A percentile compares a stretch with the other conserved stretches of the same genome.
Conservation (phyloP, 2,113 vertebrate genomes). For the Petroica traversi region DNA sequence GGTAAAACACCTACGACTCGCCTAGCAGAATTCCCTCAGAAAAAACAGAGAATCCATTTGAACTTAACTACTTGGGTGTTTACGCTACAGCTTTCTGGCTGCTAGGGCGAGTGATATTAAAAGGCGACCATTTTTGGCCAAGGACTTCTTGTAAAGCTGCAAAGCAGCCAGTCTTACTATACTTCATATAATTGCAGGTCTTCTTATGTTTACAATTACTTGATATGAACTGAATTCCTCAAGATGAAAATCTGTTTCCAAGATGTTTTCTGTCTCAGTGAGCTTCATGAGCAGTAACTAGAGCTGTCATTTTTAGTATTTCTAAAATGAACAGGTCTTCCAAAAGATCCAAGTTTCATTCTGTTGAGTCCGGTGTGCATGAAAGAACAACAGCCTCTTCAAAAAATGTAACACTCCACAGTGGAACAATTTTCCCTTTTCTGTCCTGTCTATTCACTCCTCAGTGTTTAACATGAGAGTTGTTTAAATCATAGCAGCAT, state of each 20-base stretch:
- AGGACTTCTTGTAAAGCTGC: background rate
- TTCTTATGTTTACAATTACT: background rate
- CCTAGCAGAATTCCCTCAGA: background rate
- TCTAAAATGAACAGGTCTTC: background rate
- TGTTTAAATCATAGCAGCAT: constrained; percentile 14
- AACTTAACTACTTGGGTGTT: background rate
- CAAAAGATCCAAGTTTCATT: background rate
- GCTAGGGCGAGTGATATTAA: background rate
- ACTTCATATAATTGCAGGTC: background rate
- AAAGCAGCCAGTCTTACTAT: background rate
- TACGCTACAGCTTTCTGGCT: background rate
- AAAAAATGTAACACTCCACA: background rate
- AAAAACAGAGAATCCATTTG: background rate
- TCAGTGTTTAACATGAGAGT: background rate
- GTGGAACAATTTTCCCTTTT: background rate
- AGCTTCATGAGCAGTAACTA: background rate
- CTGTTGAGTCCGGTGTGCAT: background rate
- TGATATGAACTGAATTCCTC: background rate
- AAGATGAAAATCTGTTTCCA: background rate
- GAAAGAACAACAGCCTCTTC: background rate
- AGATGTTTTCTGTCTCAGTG: background rate
- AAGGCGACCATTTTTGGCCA: background rate
- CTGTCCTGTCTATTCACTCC: background rate
- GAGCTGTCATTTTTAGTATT: background rate
- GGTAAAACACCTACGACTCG: fast-evolving